Conservation (phyloP, 1,140 invertebrate species). For the Lysiphlebus fabarum region DNA sequence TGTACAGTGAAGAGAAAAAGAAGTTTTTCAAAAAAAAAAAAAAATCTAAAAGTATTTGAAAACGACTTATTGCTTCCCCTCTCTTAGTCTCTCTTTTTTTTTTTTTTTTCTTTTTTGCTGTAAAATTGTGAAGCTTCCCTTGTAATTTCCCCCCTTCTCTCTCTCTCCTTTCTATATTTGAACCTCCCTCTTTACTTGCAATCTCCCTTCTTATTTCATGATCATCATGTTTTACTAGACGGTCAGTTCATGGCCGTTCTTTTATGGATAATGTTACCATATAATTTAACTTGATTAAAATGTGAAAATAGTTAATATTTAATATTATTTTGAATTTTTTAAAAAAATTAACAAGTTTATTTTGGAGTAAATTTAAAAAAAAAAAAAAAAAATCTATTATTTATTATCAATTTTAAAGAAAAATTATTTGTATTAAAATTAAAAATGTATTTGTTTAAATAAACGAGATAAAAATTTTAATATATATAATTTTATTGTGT, state of each 20-base stretch:
- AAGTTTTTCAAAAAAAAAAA: too few species aligned
- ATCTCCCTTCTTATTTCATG: slow-evolving; percentile 13
- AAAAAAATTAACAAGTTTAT: not conserved
- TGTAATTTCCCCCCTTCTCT: not conserved
- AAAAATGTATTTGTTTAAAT: too few species aligned
- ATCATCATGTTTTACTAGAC: slow-evolving; percentile 21
- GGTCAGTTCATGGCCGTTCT: slow-evolving; percentile 29
- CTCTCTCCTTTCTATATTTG: not conserved
- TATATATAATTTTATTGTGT: too few species aligned
- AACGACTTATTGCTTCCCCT: slow-evolving; percentile 3
- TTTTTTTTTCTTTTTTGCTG: not conserved
- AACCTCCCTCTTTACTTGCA: slow-evolving; percentile 2
- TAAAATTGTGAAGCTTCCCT: too few species aligned
- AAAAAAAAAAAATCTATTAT: too few species aligned
- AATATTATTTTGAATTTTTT: not conserved
- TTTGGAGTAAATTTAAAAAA: too few species aligned
- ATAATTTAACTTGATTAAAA: not conserved
- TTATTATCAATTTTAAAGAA: too few species aligned
- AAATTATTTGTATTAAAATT: too few species aligned
- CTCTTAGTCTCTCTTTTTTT: not conserved
- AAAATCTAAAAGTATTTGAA: not conserved
- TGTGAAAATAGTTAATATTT: slow-evolving; percentile 14
- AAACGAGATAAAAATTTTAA: too few species aligned
- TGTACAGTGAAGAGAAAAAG: slow-evolving; percentile 22
- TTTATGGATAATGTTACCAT: slow-evolving; percentile 20